Evolutionary conservation across 2,113 vertebrate genomes (phyloP), one percentile per base, ranked within the genome.

Genomic region (Jaculus jaculus): DNA sequence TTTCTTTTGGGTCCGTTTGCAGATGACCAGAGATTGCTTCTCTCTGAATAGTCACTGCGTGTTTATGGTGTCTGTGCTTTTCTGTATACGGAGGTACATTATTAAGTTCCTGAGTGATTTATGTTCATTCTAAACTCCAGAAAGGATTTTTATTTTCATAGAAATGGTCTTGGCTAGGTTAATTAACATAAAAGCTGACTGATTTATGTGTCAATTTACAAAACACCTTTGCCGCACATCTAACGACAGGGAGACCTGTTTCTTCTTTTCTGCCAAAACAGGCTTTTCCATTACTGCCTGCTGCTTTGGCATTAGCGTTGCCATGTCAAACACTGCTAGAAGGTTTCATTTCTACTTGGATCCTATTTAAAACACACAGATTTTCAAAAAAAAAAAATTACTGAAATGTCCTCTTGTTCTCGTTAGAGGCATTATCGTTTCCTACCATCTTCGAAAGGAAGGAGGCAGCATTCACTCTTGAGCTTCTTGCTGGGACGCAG

Each of bases 171-270:
- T 97, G 94, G 90, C 96, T 95, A 79, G 79, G 84, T 73, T 97
- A 98, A 97, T 97, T 97, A 96, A 98, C 97, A 93, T 97, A 96
- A 97, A 98, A 97, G 74, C 93, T 96, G 97, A 97, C 81, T 96
- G 95, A 97, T 98, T 97, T 98, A 98, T 97, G 89, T 18, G 47
- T 97, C 97, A 96, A 98, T 98, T 98, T 98, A 95, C 94, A 97
- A 97, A 98, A 96, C 28, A 77, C 95, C 97, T 93, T 96, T 96
- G 84, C 95, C 94, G 91, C 94, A 97, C 92, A 87, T 97, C 97
- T 96, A 97, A 96, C 51, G 84, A 97, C 96, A 93, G 97, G 98
- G 30, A 71, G n/a, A 96, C 24, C 80, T 81, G 21, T 39, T 93
- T 69, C 8, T 96, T 93, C 92, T 92, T 85, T 87, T 32, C 93